These are phyloP conservation scores for Tenrec ecaudatus DNA, from an alignment of 2,113 vertebrate genomes.

Conservation along the genomic window DNA sequence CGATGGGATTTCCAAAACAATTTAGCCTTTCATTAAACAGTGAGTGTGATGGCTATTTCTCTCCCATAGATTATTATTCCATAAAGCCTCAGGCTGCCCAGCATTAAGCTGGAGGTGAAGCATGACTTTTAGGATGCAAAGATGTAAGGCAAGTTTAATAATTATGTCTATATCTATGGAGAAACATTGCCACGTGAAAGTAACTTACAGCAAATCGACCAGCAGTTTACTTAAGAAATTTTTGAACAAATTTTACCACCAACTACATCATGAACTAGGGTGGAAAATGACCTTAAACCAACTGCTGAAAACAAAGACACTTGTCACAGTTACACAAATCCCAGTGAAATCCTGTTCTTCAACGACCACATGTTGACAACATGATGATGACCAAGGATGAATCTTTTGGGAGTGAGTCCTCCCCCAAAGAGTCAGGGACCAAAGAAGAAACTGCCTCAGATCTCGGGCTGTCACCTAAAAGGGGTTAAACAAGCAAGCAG, in stretches of 20 bases:
- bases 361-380: neutral
- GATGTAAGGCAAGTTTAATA: constrained; percentile 28
- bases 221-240: neutral
- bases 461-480: no score
- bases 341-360: neutral
- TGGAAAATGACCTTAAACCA: neutral
- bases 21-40: constrained; percentile 29
- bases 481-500: no score
- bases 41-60: neutral
- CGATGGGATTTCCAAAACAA: constrained; percentile 36
- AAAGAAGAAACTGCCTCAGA: neutral
- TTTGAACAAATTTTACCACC: constrained; percentile 9
- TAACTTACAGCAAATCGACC: constrained; percentile 53
- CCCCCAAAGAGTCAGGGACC: neutral
- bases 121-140: neutral
- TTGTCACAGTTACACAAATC: neutral
- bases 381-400: neutral
- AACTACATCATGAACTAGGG: neutral
- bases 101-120: constrained; percentile 33
- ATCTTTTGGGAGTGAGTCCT: neutral
- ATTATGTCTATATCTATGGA: neutral
- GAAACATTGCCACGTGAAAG: neutral
- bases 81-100: neutral
- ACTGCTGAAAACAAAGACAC: neutral
- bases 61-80: neutral